These are phyloP conservation scores for Lottia scabra DNA, from an alignment of 2,888 invertebrate species.

Conservation along the genomic window DNA sequence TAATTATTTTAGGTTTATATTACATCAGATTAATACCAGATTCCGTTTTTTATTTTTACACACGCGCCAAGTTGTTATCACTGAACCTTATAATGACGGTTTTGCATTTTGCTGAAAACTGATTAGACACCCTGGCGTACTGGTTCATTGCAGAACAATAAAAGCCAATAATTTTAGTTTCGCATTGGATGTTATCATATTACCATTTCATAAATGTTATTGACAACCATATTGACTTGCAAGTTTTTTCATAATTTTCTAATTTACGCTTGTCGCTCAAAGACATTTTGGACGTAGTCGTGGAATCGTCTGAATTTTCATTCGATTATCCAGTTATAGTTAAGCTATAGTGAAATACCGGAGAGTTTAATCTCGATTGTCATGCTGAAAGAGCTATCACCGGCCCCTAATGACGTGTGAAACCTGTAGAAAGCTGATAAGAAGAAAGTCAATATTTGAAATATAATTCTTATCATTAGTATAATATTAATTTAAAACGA, in stretches of 20 bases:
- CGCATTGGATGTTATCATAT: neutral
- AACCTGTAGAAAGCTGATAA: neutral
- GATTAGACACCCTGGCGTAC: no score
- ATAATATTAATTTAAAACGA: neutral
- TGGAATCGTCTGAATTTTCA: no score
- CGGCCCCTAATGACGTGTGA: neutral
- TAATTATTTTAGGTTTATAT: neutral
- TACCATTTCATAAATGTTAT: neutral
- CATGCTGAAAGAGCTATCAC: neutral
- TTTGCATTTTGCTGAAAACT: no score
- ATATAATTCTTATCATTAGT: conserved; percentile 1
- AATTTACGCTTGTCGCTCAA: conserved; percentile 6
- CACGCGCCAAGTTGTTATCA: neutral
- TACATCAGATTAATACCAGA: neutral
- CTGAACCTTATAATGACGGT: neutral
- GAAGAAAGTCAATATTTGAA: conserved; percentile 3
- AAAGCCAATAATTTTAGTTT: neutral
- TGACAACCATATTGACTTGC: neutral
- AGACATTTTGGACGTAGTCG: neutral
- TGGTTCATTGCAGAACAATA: neutral
- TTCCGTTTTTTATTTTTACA: neutral
- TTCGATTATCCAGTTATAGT: neutral
- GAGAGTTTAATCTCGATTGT: neutral
- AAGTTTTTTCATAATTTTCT: neutral
- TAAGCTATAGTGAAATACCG: no score